These are phyloP conservation scores for Lasioglossum marginatum DNA, from an alignment of 2,888 invertebrate species.

Conservation along the genomic window DNA sequence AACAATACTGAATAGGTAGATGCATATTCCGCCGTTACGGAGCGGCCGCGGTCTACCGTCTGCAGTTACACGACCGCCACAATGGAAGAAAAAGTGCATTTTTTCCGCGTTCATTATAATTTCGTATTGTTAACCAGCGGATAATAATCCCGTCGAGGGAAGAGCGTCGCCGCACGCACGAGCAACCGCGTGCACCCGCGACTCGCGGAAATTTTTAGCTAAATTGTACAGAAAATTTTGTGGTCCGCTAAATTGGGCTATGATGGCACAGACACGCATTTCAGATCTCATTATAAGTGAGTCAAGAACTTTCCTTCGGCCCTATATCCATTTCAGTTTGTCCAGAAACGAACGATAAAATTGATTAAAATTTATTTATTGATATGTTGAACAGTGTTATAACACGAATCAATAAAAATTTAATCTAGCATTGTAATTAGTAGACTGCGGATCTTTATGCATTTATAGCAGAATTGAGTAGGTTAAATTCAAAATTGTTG, in stretches of 20 bases:
- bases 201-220: not conserved
- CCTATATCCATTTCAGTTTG: not conserved
- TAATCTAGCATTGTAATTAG: too few species aligned
- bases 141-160: conserved; percentile 48
- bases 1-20: conserved; percentile 48
- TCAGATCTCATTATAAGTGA: not conserved
- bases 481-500: too few species aligned
- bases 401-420: too few species aligned
- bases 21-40: conserved; percentile 40
- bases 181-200: not conserved
- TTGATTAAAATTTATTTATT: not conserved
- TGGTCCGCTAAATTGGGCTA: not conserved
- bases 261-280: not conserved
- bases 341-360: not conserved
- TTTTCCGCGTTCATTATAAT: conserved; percentile 58
- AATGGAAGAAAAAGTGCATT: conserved; percentile 44
- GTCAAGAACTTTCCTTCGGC: not conserved
- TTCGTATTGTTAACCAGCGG: conserved; percentile 57
- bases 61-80: conserved; percentile 12
- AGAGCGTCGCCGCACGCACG: not conserved
- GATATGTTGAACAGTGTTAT: not conserved
- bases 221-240: not conserved
- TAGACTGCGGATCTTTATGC: too few species aligned
- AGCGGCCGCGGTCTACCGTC: conserved; percentile 23
- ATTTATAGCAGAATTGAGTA: too few species aligned